Conservation (phyloP, 1,140 invertebrate species). For the Stegodyphus dumicola region DNA sequence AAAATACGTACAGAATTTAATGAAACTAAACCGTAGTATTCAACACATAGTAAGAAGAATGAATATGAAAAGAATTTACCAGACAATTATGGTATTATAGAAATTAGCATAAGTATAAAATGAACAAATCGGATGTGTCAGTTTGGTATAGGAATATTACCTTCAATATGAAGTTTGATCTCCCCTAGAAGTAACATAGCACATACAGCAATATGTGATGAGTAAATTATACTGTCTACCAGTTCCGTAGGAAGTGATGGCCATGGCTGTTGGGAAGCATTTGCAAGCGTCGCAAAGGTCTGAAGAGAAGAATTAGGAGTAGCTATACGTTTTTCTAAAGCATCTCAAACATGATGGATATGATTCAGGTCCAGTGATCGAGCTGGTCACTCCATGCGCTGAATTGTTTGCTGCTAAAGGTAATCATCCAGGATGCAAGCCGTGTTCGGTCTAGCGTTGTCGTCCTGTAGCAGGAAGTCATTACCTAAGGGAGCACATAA, state of each 20-base stretch:
- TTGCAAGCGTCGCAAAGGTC: no score
- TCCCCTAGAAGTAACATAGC: not conserved
- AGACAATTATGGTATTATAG: not conserved
- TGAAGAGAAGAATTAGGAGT: no score
- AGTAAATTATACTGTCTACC: not conserved
- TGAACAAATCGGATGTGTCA: no score
- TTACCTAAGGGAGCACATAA: not conserved
- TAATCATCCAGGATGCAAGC: not conserved
- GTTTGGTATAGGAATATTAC: no score
- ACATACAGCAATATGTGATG: not conserved
- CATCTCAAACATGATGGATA: no score
- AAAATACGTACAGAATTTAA: not conserved
- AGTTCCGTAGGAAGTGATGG: not conserved
- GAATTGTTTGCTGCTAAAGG: no score
- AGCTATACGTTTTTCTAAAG: no score
- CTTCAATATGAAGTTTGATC: no score
- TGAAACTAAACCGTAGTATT: not conserved
- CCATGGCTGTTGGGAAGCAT: not conserved
- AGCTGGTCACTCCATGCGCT: no score
- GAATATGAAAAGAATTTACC: not conserved
- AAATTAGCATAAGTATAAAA: no score
- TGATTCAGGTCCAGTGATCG: no score
- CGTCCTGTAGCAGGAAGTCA: not conserved
- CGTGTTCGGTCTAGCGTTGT: not conserved
- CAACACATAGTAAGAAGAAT: conserved; percentile 10